These are phyloP conservation scores for Bombus fervidus DNA, from an alignment of 1,140 invertebrate species.

Conservation along the genomic window DNA sequence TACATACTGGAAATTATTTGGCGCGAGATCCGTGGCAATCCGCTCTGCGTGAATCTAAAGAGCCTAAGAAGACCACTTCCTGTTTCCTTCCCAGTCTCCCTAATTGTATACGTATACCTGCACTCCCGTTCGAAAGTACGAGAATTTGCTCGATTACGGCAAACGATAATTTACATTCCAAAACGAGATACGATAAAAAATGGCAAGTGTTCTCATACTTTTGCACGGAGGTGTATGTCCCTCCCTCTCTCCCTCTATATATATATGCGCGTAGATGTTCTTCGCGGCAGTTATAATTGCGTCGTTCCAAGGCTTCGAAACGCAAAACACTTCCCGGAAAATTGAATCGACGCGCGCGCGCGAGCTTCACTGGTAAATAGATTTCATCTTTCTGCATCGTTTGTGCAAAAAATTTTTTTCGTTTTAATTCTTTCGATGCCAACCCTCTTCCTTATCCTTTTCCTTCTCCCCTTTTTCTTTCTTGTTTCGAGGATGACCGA, in stretches of 20 bases:
- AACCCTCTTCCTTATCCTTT: no score
- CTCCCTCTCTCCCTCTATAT: no score
- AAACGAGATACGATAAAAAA: not conserved
- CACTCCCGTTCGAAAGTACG: not conserved
- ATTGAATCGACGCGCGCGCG: constrained; percentile 61
- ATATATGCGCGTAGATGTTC: not conserved
- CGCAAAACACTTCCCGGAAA: constrained; percentile 58
- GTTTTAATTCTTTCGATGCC: not conserved
- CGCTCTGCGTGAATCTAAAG: constrained; percentile 46
- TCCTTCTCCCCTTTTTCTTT: no score
- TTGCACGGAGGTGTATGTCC: not conserved
- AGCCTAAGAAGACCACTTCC: constrained; percentile 12
- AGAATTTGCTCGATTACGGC: not conserved
- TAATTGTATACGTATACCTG: not conserved
- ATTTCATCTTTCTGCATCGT: constrained; percentile 43
- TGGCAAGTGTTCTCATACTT: not conserved
- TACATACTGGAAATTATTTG: constrained; percentile 43
- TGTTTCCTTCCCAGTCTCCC: not conserved
- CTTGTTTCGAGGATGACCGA: not conserved
- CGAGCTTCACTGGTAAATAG: constrained; percentile 53
- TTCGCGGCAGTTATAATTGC: constrained; percentile 52
- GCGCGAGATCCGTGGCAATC: constrained; percentile 50
- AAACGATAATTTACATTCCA: not conserved
- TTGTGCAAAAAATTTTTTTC: not conserved
- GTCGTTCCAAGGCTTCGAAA: constrained; percentile 56